phyloP scores from a whole-genome alignment of 2,888 invertebrate species.

The Geotrupes spiniger region DNA sequence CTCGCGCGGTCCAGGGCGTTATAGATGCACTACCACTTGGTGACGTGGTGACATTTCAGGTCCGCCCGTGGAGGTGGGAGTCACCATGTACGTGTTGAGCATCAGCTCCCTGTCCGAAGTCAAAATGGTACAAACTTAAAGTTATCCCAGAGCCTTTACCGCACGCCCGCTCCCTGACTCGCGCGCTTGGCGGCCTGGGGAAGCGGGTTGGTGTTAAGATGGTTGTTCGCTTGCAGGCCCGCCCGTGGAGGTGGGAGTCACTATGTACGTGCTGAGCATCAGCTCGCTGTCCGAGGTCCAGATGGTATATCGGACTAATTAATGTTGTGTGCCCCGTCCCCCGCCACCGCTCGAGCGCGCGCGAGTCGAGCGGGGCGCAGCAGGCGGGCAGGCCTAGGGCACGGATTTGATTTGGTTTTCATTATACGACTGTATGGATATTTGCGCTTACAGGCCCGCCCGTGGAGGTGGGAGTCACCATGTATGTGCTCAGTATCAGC shows the following conservation, averaged over 20 bases:
- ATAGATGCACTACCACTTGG: slow-evolving; percentile 23
- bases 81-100: slow-evolving; percentile 97
- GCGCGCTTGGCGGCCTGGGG: slow-evolving; percentile 49
- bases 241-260: slow-evolving; percentile 95
- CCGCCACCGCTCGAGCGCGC: slow-evolving; percentile 38
- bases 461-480: slow-evolving; percentile 96
- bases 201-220: slow-evolving; percentile 40
- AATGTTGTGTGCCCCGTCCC: slow-evolving; percentile 39
- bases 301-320: slow-evolving; percentile 67
- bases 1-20: slow-evolving; percentile 28
- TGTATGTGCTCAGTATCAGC: slow-evolving; percentile 97
- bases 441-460: slow-evolving; percentile 81
- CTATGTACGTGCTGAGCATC: slow-evolving; percentile 98
- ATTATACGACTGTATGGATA: slow-evolving; percentile 24
- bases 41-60: slow-evolving; percentile 69
- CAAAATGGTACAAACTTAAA: slow-evolving; percentile 75
- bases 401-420: slow-evolving; percentile 44
- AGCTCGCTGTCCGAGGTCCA: slow-evolving; percentile 97
- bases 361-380: slow-evolving; percentile 38
- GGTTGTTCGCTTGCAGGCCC: slow-evolving; percentile 74
- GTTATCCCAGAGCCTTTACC: slow-evolving; percentile 34
- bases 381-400: slow-evolving; percentile 46
- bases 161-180: slow-evolving; percentile 45
- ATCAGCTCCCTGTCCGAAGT: slow-evolving; percentile 98
- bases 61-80: slow-evolving; percentile 95